Evolutionary conservation across 2,888 invertebrate species (phyloP).

Genomic region (Luffia ferchaultella): DNA sequence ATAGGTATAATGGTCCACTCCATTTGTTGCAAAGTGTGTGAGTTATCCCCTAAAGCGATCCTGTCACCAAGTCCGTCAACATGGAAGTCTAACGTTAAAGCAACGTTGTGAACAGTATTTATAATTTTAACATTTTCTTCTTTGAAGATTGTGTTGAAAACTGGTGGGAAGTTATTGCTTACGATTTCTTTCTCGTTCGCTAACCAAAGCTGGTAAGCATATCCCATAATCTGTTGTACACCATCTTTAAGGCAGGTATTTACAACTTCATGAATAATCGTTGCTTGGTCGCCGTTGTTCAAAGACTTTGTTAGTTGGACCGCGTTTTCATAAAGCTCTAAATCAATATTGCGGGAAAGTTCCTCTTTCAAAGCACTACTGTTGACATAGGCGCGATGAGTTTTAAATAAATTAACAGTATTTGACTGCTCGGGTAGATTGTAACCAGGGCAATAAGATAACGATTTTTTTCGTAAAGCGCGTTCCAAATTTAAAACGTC

Average conservation of each 20-base stretch:
- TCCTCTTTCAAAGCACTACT: constrained; percentile 15
- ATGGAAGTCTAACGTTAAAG: constrained; percentile 20
- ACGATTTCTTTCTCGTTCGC: constrained; percentile 16
- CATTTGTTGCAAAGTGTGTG: constrained; percentile 15
- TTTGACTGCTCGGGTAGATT: constrained; percentile 17
- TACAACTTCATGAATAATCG: constrained; percentile 16
- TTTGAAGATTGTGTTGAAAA: constrained; percentile 20
- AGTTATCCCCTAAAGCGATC: constrained; percentile 20
- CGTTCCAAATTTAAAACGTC: constrained; percentile 21
- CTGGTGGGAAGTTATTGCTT: constrained; percentile 19
- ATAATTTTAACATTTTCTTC: constrained; percentile 20
- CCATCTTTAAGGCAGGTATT: constrained; percentile 18
- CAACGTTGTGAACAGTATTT: constrained; percentile 17
- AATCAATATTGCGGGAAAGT: constrained; percentile 17
- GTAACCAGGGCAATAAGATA: constrained; percentile 20
- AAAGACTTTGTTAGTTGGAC: constrained; percentile 19
- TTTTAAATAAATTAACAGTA: constrained; percentile 21
- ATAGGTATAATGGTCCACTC: constrained; percentile 24
- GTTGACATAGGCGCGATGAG: constrained; percentile 22
- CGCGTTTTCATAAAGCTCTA: constrained; percentile 19
- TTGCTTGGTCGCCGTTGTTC: constrained; percentile 10
- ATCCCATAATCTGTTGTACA: constrained; percentile 17
- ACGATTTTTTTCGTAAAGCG: constrained; percentile 17
- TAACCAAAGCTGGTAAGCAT: constrained; percentile 23
- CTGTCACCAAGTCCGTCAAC: constrained; percentile 16